Base-by-base conservation (phyloP, 2,797 vertebrate genomes). In the Rhadinocentrus ornatus region DNA sequence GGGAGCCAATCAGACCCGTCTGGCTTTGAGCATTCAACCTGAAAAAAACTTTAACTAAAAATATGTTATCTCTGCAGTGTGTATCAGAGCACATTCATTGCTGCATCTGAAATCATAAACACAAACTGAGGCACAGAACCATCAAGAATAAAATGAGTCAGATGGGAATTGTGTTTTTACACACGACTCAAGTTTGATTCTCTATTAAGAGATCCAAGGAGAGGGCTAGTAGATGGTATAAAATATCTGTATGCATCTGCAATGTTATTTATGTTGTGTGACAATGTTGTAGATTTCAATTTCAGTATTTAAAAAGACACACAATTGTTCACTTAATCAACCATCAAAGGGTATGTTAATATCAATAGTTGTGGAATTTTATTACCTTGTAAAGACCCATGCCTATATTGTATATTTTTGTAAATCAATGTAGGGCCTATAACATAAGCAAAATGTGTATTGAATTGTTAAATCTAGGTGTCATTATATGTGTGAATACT, bases 1-100 rank as follows among this genome's bases (percentile, higher is more conserved):
- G 44, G 60, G 57, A 84, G 68, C 66, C 70, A 79, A 75, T 84
- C 79, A 75, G 54, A 85, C 46, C 62, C 32, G 29, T 59, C 29
- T 41, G 41, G 57, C 59, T 73, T 69, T 52, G 27, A 74, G 48
- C 18, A 44, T 75, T 75, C 11, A 5, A 22, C 37, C 59, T 57
- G 18, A 46, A 34, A n/a, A 66, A 60, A 41, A 37, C 69, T 59
- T 62, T 68, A 62, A 80, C 48, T n/a, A 55, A 56, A 39, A 71
- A 66, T 69, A 41, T 60, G 50, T 64, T 64, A 34, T 72, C 56
- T 52, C 24, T 60, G 57, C 41, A 2, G 65, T 53, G 8, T 16
- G 10, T 50, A 66, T 77, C 65, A 61, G 31, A 59, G 53, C 55
- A 61, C 31, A 62, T 24, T 53, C 54, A 50, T 48, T 13, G 2